Evolutionary conservation across 2,797 vertebrate species (phyloP).

Genomic region (Furcifer pardalis): DNA sequence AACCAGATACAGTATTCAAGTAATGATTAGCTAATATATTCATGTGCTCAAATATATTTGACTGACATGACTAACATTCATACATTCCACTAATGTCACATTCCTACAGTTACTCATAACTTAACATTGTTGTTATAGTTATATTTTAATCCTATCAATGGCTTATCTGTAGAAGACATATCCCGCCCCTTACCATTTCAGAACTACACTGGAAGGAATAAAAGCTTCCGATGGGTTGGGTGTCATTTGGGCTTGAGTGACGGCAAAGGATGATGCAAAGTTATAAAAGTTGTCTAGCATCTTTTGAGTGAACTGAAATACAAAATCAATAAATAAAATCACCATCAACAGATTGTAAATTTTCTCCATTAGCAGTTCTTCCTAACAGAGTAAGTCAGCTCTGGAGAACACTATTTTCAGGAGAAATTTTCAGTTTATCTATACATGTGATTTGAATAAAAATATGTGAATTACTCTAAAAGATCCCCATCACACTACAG

Average conservation of each 20-base stretch:
- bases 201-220: slow-evolving; percentile 90
- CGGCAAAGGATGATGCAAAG: slow-evolving; percentile 90
- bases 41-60: no score
- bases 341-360: neutral
- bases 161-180: neutral
- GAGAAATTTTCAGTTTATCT: neutral
- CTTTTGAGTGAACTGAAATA: slow-evolving; percentile 91
- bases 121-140: no score
- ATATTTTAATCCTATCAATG: neutral
- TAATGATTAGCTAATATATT: no score
- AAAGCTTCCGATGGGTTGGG: slow-evolving; percentile 92
- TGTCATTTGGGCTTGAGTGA: slow-evolving; percentile 93
- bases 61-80: no score
- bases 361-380: neutral
- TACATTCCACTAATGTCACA: neutral
- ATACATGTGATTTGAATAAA: neutral
- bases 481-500: neutral
- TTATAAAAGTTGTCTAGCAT: slow-evolving; percentile 97
- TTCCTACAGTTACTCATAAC: neutral
- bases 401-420: neutral
- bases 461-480: neutral
- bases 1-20: no score
- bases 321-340: neutral
- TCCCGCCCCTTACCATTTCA: slow-evolving; percentile 84
- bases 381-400: neutral